phyloP scores from a whole-genome alignment of 2,888 invertebrate genomes.

The Xanthorhoe designata region DNA sequence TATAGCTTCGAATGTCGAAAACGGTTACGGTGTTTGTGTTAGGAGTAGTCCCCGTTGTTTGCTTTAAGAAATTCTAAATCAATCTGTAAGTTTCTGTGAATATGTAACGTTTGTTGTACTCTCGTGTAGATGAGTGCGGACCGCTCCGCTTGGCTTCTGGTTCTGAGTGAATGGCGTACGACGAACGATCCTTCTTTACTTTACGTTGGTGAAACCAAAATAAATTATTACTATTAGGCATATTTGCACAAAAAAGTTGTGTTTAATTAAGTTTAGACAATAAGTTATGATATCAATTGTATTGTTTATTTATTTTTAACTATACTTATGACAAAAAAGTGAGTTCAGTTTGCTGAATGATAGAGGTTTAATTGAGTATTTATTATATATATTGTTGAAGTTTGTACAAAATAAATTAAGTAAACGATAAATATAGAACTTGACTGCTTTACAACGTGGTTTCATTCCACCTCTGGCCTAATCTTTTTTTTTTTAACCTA shows the following conservation, averaged over 20 bases:
- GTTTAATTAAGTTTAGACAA: conserved; percentile 86
- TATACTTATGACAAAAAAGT: conserved; percentile 85
- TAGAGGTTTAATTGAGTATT: conserved; percentile 86
- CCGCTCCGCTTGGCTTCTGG: conserved; percentile 55
- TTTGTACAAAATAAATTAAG: conserved; percentile 87
- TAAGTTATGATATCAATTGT: conserved; percentile 83
- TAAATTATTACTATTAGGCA: conserved; percentile 82
- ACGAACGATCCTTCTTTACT: conserved; percentile 47
- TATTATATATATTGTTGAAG: conserved; percentile 87
- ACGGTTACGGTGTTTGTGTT: conserved; percentile 37
- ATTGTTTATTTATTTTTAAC: conserved; percentile 78
- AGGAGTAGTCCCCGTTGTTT: conserved; percentile 45
- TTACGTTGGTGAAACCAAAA: conserved; percentile 82
- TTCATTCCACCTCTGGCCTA: conserved; percentile 57
- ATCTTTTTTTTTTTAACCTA: no score
- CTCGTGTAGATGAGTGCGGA: conserved; percentile 48
- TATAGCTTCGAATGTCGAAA: conserved; percentile 41
- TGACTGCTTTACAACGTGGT: conserved; percentile 81
- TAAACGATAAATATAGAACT: conserved; percentile 87
- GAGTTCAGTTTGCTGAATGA: conserved; percentile 86
- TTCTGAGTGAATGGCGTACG: conserved; percentile 46
- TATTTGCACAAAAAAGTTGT: conserved; percentile 86
- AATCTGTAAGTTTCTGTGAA: conserved; percentile 42
- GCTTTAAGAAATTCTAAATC: conserved; percentile 42
- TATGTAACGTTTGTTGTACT: conserved; percentile 34